Base-by-base conservation (phyloP, 2,888 invertebrate species). In the Drosophila putrida region DNA sequence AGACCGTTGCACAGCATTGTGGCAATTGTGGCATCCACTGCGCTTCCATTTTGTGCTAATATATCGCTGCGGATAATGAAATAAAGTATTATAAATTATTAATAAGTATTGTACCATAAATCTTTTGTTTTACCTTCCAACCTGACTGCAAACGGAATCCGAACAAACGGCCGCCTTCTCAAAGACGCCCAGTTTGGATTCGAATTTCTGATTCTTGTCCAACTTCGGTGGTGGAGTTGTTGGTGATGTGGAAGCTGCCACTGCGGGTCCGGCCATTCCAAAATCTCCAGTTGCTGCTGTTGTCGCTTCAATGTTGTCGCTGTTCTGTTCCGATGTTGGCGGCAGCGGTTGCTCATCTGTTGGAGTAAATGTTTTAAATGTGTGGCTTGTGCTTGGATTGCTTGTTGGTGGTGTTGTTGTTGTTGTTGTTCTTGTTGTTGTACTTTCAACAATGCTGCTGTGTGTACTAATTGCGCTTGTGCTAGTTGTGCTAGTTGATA, bases 1-100 rank as follows among this genome's bases (percentile, higher is more conserved):
- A 96, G 91, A 0, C 98, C 97, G 84, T 96, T 96, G 93, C 98
- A 98, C 82, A 98, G 95, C 93, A 97, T 93, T 0, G 97, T 94
- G 0, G 97, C 97, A 49, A 98, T 94, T 0, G 97, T 95, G 0
- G 98, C 96, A 90, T 98, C 98, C 41, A 97, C 95, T 0, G 97
- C 97, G 28, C 95, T 95, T 0, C 97, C 97, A 36, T 91, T 91
- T 9, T 78, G 80, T 11, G 79, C 61, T 20, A 93, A 65, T 8
- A 92, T 91, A 11, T 91, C 79, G 35, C 92, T 92, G 57, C 3
- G 20, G 4, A 15, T 4, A 6, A 6, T 8, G 10, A 8, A 25
- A 6, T 28, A 0, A 33, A 6, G 10, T 20, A 0, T 4, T n/a
- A 33, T 10, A 1, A 4, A 0, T 11, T n/a, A 15, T 25, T 31